Conservation (phyloP, 2,888 invertebrate genomes). For the Andrena bicolor region DNA sequence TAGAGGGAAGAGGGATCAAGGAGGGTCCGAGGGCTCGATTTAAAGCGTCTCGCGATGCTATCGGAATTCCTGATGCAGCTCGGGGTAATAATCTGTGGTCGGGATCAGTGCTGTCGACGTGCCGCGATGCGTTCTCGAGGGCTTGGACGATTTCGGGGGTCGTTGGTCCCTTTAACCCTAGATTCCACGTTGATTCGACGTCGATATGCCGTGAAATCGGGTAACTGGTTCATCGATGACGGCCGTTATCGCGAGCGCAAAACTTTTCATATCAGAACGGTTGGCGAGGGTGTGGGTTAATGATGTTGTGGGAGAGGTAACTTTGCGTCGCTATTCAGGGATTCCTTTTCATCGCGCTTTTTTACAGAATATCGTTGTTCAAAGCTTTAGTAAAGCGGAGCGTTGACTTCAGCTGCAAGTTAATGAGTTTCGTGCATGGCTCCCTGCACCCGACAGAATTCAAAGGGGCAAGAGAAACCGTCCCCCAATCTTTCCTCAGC, state of each 20-base stretch:
- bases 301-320: neutral
- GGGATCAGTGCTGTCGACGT: neutral
- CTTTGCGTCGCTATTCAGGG: neutral
- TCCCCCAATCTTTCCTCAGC: neutral
- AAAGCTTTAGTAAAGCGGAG: too few species aligned
- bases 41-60: neutral
- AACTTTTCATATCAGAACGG: neutral
- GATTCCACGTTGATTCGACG: neutral
- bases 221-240: neutral
- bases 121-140: neutral
- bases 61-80: neutral
- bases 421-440: neutral
- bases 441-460: neutral
- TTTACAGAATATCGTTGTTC: too few species aligned
- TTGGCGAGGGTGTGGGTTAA: neutral
- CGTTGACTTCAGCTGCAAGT: too few species aligned
- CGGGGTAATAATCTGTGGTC: neutral
- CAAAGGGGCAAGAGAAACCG: neutral
- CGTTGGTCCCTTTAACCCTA: constrained; percentile 1
- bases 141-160: neutral
- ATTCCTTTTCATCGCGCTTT: too few species aligned
- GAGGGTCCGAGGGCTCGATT: constrained; percentile 4
- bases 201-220: neutral
- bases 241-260: neutral
- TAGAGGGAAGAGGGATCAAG: neutral